These are phyloP conservation scores for Nomada ferruginata DNA, from an alignment of 2,888 invertebrate genomes.

Conservation along the genomic window DNA sequence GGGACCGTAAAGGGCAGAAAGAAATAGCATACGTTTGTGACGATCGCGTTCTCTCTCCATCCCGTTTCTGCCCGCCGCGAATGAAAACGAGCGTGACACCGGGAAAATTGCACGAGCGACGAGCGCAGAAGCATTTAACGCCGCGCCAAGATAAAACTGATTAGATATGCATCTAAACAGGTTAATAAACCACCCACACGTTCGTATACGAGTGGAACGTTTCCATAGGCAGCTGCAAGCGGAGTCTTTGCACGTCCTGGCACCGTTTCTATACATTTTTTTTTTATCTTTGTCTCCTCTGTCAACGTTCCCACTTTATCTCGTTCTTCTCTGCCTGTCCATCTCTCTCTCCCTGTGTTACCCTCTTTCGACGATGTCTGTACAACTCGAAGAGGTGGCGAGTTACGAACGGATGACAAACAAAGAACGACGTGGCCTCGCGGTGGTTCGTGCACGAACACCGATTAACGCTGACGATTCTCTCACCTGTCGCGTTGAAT, in stretches of 20 bases:
- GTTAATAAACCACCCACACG: constrained; percentile 63
- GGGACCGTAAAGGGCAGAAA: constrained; percentile 23
- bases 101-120: constrained; percentile 31
- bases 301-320: background rate
- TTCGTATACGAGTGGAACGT: constrained; percentile 47
- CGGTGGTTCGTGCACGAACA: constrained; percentile 60
- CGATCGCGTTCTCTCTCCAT: background rate
- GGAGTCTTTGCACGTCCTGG: constrained; percentile 60
- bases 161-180: constrained; percentile 65
- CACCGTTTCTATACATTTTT: constrained; percentile 48
- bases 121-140: constrained; percentile 42
- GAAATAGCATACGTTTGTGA: background rate
- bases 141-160: constrained; percentile 49
- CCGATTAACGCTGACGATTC: constrained; percentile 72
- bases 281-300: constrained; percentile 4
- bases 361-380: constrained; percentile 35
- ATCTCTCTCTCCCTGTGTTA: constrained; percentile 12
- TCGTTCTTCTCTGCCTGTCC: constrained; percentile 8
- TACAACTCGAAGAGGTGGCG: constrained; percentile 53
- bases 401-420: constrained; percentile 69
- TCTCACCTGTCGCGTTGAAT: constrained; percentile 44
- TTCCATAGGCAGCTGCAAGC: constrained; percentile 55
- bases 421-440: constrained; percentile 68
- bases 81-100: constrained; percentile 17
- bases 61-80: background rate